Conservation (phyloP, 2,113 vertebrate genomes). For the Hemiscyllium ocellatum region DNA sequence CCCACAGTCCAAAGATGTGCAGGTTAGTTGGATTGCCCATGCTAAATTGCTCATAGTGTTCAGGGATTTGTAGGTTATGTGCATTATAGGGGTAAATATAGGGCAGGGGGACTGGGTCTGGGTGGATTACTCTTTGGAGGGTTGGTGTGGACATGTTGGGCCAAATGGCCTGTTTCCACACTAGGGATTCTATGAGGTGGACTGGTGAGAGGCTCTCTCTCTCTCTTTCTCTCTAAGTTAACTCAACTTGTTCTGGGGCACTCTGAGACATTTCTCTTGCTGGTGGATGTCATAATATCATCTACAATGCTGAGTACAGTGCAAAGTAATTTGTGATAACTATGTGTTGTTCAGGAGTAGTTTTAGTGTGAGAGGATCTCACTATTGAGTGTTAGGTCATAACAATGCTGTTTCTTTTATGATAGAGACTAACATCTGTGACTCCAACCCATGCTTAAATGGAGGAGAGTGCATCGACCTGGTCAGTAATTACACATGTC, state of each 20-base stretch:
- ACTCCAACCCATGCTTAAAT: constrained; percentile 74
- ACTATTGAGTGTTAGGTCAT: not conserved
- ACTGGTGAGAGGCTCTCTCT: not conserved
- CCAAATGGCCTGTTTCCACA: too few relatives aligned
- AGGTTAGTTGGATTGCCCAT: too few relatives aligned
- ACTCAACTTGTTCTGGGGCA: not conserved
- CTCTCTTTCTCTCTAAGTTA: not conserved
- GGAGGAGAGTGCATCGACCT: constrained; percentile 70
- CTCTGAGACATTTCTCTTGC: not conserved
- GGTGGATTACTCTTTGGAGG: too few relatives aligned
- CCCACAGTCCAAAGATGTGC: too few relatives aligned
- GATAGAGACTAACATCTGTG: constrained; percentile 76
- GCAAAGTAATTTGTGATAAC: not conserved
- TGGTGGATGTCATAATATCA: not conserved
- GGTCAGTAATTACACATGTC: constrained; percentile 70
- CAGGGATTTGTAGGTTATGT: too few relatives aligned
- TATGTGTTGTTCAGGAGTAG: not conserved
- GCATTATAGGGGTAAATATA: too few relatives aligned
- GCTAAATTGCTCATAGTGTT: too few relatives aligned
- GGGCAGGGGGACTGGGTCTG: too few relatives aligned
- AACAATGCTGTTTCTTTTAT: constrained; percentile 28
- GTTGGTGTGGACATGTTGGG: too few relatives aligned
- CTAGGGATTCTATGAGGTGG: too few relatives aligned
- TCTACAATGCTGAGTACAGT: not conserved
- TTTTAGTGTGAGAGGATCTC: not conserved